Evolutionary conservation across 2,797 vertebrate species (phyloP).

Genomic region (Anguilla pacifica): DNA sequence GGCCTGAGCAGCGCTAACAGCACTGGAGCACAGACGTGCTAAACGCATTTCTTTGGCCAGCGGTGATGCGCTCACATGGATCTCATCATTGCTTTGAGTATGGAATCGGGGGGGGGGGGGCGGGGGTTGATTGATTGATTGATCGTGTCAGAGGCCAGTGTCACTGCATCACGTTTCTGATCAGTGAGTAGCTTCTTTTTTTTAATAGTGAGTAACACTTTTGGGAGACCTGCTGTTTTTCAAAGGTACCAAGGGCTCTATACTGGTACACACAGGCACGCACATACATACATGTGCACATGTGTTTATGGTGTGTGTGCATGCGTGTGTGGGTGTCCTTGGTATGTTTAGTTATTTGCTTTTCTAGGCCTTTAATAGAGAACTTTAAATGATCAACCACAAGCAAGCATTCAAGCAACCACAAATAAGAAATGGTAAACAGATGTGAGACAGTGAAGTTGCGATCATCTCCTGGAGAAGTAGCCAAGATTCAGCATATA

Average conservation of each 20-base stretch:
- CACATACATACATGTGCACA: neutral
- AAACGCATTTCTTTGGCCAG: neutral
- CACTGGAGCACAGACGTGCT: neutral
- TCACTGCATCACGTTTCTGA: conserved; percentile 32
- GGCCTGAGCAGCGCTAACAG: neutral
- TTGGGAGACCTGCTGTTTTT: neutral
- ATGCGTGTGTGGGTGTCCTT: neutral
- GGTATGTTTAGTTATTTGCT: neutral
- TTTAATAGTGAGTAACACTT: neutral
- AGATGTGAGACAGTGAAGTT: neutral
- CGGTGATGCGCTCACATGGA: neutral
- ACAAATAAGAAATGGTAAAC: neutral
- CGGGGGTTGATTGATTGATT: neutral
- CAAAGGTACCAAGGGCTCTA: neutral
- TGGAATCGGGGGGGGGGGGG: too few species aligned
- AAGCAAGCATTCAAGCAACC: neutral
- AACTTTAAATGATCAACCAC: neutral
- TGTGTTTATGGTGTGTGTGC: neutral
- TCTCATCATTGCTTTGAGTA: too few species aligned
- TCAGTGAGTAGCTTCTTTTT: conserved; percentile 32
- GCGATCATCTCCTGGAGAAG: too few species aligned
- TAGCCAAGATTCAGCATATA: neutral
- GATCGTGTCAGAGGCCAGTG: conserved; percentile 8
- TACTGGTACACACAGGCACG: neutral
- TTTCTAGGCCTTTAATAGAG: neutral